phyloP scores from a whole-genome alignment of 1,140 invertebrate species.

The Mamestra configurata region DNA sequence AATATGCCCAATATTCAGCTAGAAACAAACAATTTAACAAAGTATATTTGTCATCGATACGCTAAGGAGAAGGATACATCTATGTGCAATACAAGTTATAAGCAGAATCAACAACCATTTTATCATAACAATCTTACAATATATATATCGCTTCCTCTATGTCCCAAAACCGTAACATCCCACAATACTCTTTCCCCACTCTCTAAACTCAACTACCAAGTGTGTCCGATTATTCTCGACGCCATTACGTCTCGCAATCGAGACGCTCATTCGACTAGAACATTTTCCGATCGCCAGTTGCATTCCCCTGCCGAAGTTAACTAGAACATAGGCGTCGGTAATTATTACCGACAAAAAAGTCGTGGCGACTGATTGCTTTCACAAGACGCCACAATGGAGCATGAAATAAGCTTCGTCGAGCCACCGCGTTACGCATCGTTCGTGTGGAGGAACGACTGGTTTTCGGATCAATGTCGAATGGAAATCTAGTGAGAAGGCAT shows the following conservation, averaged over 20 bases:
- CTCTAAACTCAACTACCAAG: slow-evolving; percentile 13
- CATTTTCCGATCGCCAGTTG: slow-evolving; percentile 37
- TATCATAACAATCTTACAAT: background rate
- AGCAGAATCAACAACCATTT: no score
- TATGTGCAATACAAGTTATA: no score
- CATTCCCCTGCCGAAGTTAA: slow-evolving; percentile 52
- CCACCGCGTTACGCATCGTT: slow-evolving; percentile 73
- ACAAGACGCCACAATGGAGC: slow-evolving; percentile 72
- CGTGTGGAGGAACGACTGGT: slow-evolving; percentile 44
- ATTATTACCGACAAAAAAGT: slow-evolving; percentile 71
- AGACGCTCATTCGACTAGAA: slow-evolving; percentile 40
- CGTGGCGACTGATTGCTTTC: slow-evolving; percentile 70
- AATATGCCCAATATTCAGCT: no score
- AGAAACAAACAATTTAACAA: no score
- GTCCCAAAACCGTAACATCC: background rate
- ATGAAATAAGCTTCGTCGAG: slow-evolving; percentile 74
- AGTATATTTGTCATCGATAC: no score
- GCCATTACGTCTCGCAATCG: slow-evolving; percentile 33
- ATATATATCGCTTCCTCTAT: background rate
- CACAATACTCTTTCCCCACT: slow-evolving; percentile 2
- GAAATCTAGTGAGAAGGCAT: background rate
- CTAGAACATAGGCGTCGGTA: slow-evolving; percentile 68
- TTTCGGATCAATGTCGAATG: slow-evolving; percentile 45
- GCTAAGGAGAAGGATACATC: no score
- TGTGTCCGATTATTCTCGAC: slow-evolving; percentile 39